Evolutionary conservation across 2,113 vertebrate species (phyloP).

Genomic region (Neodontobutis hainanensis): DNA sequence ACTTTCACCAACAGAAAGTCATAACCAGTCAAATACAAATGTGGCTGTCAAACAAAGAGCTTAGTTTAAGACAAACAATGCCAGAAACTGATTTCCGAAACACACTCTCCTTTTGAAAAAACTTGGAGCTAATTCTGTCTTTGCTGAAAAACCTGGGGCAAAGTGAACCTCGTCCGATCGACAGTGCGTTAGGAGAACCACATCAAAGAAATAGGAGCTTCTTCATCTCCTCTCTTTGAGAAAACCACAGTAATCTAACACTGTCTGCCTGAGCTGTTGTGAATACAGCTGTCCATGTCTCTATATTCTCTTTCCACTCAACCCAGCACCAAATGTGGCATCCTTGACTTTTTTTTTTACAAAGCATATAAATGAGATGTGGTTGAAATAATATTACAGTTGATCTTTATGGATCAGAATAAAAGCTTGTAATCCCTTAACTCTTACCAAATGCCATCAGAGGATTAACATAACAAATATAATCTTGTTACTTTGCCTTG

Average conservation of each 20-base stretch:
- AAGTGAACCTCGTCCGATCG: constrained; percentile 15
- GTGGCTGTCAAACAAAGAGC: too few relatives aligned
- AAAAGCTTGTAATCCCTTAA: not conserved
- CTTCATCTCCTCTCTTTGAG: constrained; percentile 5
- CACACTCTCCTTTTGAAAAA: too few relatives aligned
- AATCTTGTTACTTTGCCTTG: not conserved
- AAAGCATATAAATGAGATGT: not conserved
- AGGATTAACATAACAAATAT: not conserved
- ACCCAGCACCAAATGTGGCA: not conserved
- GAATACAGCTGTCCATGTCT: not conserved
- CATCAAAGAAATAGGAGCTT: constrained; percentile 30
- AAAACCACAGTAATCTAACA: constrained; percentile 28
- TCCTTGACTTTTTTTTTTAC: not conserved
- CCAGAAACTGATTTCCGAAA: not conserved
- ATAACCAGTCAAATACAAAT: too few relatives aligned
- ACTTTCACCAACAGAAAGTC: too few relatives aligned
- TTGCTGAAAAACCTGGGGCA: not conserved
- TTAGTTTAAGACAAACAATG: constrained; percentile 4
- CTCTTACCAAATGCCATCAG: not conserved
- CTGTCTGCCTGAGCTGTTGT: constrained; percentile 35
- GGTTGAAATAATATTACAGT: not conserved
- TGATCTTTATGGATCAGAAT: not conserved
- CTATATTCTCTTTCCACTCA: not conserved
- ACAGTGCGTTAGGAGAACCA: constrained; percentile 34
- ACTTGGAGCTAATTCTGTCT: not conserved